Base-by-base conservation (phyloP, 2,113 vertebrate genomes). In the Python bivittatus region DNA sequence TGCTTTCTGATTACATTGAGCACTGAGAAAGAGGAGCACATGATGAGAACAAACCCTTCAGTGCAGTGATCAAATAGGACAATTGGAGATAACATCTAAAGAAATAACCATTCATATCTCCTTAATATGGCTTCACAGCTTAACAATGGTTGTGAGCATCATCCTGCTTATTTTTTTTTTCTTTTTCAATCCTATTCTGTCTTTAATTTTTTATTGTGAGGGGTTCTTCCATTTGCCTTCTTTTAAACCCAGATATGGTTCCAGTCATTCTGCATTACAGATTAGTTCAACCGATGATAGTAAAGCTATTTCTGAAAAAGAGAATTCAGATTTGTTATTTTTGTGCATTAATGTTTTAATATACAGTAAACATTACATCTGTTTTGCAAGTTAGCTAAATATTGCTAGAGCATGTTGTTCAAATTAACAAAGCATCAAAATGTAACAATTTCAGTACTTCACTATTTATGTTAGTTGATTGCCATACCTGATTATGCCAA, bases 111-210 rank as follows among this genome's bases (percentile, higher is more conserved):
- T 91, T 92, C 53, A 48, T 22, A 79, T 79, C 38, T 44, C 13
- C 52, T n/a, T 86, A 86, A n/a, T 61, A 15, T 79, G 54, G 5
- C 33, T 92, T 54, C 42, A n/a, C 29, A 91, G 25, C 27, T 61
- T 44, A 29, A 33, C 42, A 54, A 44, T 57, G 52, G 68, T 79
- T 91, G 2, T n/a, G 25, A 87, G 29, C 22, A 54, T 27, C 48
- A 57, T 54, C n/a, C 12, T 91, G 60, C 54, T 29, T 85, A 42
- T 87, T 29, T 29, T 13, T 25, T n/a, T 87, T 11, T 11, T 17
- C 27, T 92, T 68, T 5, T 53, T 56, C 52, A 95, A 57, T 79
- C 92, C 94, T 92, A n/a, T 92, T 95, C 94, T 94, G 44, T 86
- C 11, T 89, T 94, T 89, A 44, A 85, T 60, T 23, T 64, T 94